Base-by-base conservation (phyloP, 1,140 invertebrate genomes). In the Halesus radiatus region DNA sequence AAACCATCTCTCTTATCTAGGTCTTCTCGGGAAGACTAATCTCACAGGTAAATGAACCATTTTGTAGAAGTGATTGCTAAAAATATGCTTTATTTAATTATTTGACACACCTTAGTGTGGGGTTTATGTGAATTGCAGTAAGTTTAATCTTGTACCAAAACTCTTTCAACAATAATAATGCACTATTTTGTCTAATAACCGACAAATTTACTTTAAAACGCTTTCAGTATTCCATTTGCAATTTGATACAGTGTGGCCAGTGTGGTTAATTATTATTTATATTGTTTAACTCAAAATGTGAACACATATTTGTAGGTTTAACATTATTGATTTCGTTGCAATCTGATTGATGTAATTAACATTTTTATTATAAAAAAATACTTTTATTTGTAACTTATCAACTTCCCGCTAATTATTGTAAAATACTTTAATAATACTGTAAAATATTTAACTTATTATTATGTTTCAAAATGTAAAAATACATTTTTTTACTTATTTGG, bases 21-120 rank as follows among this genome's bases (percentile, higher is more conserved):
- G 89, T 89, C 89, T 90, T 90, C 88, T 90, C 88, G 89, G 89
- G 87, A 90, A 90, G 88, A 90, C 88, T 86, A 90, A 89, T 86
- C 88, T 89, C 84, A 89, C 88, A 90, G 89, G 89, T 90, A 90
- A 90, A 80, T 22, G 78, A 70, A 72, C 77, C 80, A 53, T 80
- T 45, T 60, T 72, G 54, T 82, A 53, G 74, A 66, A 29, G 37
- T 80, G 78, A 82, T 56, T 78, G 66, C 64, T 45, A 45, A 13
- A 45, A 45, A 23, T 50, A 37, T 73, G 81, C 81, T 80, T 82
- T 70, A 76, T 77, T 66, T 75, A 16, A 29, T 66, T 20, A 18
- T 60, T 66, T 60, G 56, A 23, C 56, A 60, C 56, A 60, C 23
- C 22, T n/a, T 45, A 22, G 56, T 60, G 23, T 68, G n/a, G n/a